Evolutionary conservation across 2,888 invertebrate species (phyloP).

Genomic region (Drosophila affinis): DNA sequence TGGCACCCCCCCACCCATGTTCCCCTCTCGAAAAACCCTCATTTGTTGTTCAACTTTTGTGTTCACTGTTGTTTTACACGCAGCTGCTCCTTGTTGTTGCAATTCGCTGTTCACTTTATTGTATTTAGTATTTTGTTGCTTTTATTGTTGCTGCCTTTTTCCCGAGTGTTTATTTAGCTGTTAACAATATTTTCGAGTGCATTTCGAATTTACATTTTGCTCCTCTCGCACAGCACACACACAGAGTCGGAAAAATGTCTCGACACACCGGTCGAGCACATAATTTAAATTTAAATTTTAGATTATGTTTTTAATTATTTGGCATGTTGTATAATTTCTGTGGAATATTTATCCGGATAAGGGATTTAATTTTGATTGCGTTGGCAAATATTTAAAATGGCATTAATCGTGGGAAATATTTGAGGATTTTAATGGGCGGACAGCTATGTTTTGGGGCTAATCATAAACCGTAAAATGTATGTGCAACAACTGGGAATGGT

Average conservation of each 20-base stretch:
- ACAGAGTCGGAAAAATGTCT: constrained; percentile 9
- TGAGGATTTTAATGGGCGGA: not conserved
- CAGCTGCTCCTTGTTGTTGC: constrained; percentile 34
- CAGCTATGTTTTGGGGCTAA: not conserved
- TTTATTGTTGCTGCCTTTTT: not conserved
- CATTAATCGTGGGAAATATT: not conserved
- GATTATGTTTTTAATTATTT: constrained; percentile 22
- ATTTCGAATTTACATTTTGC: constrained; percentile 38
- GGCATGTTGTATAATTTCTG: not conserved
- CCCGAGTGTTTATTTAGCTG: constrained; percentile 52
- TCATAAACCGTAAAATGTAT: not conserved
- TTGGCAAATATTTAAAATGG: not conserved
- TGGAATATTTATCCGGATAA: not conserved
- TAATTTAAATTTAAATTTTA: constrained; percentile 18
- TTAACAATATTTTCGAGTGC: constrained; percentile 58
- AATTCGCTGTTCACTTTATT: constrained; percentile 12
- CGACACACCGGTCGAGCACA: not conserved
- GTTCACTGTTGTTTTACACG: constrained; percentile 38
- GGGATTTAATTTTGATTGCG: not conserved
- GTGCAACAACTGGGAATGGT: no score
- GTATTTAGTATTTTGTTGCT: constrained; percentile 15
- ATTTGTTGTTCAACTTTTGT: constrained; percentile 28
- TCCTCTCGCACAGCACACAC: not conserved
- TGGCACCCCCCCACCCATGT: constrained; percentile 19
- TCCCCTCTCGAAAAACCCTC: not conserved